Evolutionary conservation across 1,140 invertebrate genomes (phyloP), one percentile per base, ranked within the genome.

Genomic region (Maniola jurtina): DNA sequence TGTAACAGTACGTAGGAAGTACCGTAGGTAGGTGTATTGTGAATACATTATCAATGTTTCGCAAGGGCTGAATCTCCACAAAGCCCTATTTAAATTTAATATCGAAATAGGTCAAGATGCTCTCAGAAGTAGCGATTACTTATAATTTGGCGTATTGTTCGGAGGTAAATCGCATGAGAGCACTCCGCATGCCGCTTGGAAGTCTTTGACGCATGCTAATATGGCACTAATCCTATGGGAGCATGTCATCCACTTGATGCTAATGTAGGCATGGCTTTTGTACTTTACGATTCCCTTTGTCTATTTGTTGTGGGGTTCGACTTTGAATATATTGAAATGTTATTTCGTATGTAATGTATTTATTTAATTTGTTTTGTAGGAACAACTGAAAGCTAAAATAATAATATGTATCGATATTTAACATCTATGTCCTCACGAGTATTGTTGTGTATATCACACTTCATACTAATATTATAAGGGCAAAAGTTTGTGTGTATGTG

Each of bases 171-270:
- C 84, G 74, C 76, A 76, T 68, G 65, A 78, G 83, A 74, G 80
- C 74, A 72, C 79, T 88, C 69, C 66, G 83, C 81, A 79, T 84
- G 68, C 77, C 73, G 74, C 77, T 83, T 72, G 64, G 73, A 76
- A 75, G 70, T 80, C 86, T 90, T 90, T 90, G 86, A 88, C 86
- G 88, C 86, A 88, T 90, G 80, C 72, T 90, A 88, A 90, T 83
- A 83, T 85, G 79, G 78, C 73, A 83, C 84, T 88, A 87, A 88
- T 84, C 79, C 76, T 76, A 80, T 77, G 83, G 73, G 81, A 76
- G 81, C 82, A 81, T 88, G 88, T 84, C 84, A 89, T 84, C 81
- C 80, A 85, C 81, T 87, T 64, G 70, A 88, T 76, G 77, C 78
- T 87, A 86, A 85, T 85, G 77, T 76, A 76, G 64, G 70, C 67